Percentiles rank a stretch among this genome's conserved stretches.
phyloP scores from a whole-genome alignment of 2,113 vertebrate genomes.

The Erythrolamprus reginae region DNA sequence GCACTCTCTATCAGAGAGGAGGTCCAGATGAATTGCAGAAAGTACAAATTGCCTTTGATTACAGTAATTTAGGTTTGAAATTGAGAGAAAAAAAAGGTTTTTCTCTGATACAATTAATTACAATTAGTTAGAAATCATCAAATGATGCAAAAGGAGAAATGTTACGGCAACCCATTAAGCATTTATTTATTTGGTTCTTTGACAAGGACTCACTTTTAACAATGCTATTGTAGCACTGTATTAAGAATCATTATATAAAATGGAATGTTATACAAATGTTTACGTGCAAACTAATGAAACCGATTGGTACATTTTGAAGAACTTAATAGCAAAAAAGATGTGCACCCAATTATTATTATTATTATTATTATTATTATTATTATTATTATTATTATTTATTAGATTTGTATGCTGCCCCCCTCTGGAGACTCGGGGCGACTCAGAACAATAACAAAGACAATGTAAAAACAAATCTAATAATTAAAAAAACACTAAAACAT shows the following conservation, averaged over 20 bases:
- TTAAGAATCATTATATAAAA: constrained; percentile 33
- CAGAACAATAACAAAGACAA: too few relatives aligned
- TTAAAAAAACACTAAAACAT: too few relatives aligned
- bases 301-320: constrained; percentile 2
- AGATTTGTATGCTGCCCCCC: too few relatives aligned
- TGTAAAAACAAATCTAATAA: too few relatives aligned
- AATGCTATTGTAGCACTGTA: constrained; percentile 32
- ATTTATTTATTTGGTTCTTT: constrained; percentile 13
- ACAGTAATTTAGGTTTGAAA: constrained; percentile 61
- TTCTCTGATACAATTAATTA: constrained; percentile 64
- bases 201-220: constrained; percentile 39
- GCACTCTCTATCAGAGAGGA: constrained; percentile 39
- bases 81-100: constrained; percentile 59
- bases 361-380: too few relatives aligned
- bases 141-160: constrained; percentile 58
- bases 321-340: constrained; percentile 6
- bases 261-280: constrained; percentile 34
- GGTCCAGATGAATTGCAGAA: constrained; percentile 51
- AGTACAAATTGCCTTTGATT: constrained; percentile 60
- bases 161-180: constrained; percentile 52
- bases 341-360: too few relatives aligned
- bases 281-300: constrained; percentile 26
- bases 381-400: too few relatives aligned
- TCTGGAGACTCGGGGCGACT: too few relatives aligned
- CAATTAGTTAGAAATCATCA: constrained; percentile 66